Base-by-base conservation (phyloP, 2,113 vertebrate species). In the Platycercus adscitus region DNA sequence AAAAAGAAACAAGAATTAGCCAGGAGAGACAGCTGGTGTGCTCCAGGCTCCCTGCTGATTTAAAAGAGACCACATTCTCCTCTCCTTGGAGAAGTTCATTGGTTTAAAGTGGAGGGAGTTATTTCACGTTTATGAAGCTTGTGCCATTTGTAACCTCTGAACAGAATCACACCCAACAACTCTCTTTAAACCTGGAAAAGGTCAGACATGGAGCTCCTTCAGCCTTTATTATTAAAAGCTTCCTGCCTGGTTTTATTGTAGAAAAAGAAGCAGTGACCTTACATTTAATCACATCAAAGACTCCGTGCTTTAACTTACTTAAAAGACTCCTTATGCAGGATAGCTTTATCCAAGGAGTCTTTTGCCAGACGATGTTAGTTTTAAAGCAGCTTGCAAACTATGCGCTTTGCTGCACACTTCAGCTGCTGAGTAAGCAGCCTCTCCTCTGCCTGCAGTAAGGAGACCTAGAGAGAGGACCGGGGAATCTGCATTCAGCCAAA, bases 341-440 rank as follows among this genome's bases (percentile, higher is more conserved):
- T 20, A 58, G 77, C 49, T 95, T 81, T 81, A 95, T 94, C 92
- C 94, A 75, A 89, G 81, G 28, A 88, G 24, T 83, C 44, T 93
- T 86, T 87, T 7, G 17, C 72, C 92, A 93, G 82, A 77, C 11
- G 1, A 66, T 6, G 17, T 76, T 93, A 24, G 78, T 93, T 95
- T 86, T 43, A 88, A 91, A 91, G 75, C 46, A 75, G 60, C 0
- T 3, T 89, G 55, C 31, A 55, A 91, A 94, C 56, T 35, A 73
- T 43, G 49, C 49, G 71, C 43, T 56, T 75, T 63, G 93, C 77
- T 78, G 65, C 84, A 77, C 92, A 58, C 31, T 82, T 53, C 72
- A 84, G 69, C 72, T 82, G 95, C 97, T 98, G 96, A 98, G 69
- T 95, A 91, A 97, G 97, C 97, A 96, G 44, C 24, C 46, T 90